Conservation (phyloP, 2,888 invertebrate genomes). For the Cryptus armator region DNA sequence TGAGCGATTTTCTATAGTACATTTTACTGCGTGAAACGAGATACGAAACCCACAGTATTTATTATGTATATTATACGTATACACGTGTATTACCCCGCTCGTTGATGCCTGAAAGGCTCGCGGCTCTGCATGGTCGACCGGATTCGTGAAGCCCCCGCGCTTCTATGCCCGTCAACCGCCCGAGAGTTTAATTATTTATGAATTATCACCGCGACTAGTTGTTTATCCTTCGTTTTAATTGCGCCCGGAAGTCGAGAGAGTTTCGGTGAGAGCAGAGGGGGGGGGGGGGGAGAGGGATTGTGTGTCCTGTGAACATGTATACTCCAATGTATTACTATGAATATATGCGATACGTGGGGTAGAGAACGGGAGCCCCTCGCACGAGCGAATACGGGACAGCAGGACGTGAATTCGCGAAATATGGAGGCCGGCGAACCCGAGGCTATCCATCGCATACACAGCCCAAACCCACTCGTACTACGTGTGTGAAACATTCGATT, state of each 20-base stretch:
- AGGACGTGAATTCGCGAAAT: conserved; percentile 64
- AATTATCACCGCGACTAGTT: conserved; percentile 68
- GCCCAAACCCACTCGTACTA: conserved; percentile 34
- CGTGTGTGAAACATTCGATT: conserved; percentile 67
- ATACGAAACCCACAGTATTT: conserved; percentile 54
- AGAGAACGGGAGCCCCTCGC: conserved; percentile 1
- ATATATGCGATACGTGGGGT: conserved; percentile 44
- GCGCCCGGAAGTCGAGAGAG: conserved; percentile 62
- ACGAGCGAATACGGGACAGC: conserved; percentile 42
- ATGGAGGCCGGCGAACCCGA: conserved; percentile 58
- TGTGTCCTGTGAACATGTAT: conserved; percentile 39
- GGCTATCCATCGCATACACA: conserved; percentile 50
- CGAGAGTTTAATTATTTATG: conserved; percentile 69
- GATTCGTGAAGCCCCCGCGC: conserved; percentile 26
- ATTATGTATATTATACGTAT: conserved; percentile 61
- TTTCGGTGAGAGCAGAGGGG: conserved; percentile 15
- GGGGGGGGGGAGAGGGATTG: background rate
- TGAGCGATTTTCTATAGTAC: conserved; percentile 32
- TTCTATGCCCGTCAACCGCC: conserved; percentile 24
- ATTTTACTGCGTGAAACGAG: background rate
- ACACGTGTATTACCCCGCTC: conserved; percentile 21
- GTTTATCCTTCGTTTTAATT: conserved; percentile 69
- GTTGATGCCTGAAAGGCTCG: conserved; percentile 62
- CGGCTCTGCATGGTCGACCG: conserved; percentile 51
- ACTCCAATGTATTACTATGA: conserved; percentile 36